Base-by-base conservation (phyloP, 2,797 vertebrate genomes). In the Malacoctenus gilli region DNA sequence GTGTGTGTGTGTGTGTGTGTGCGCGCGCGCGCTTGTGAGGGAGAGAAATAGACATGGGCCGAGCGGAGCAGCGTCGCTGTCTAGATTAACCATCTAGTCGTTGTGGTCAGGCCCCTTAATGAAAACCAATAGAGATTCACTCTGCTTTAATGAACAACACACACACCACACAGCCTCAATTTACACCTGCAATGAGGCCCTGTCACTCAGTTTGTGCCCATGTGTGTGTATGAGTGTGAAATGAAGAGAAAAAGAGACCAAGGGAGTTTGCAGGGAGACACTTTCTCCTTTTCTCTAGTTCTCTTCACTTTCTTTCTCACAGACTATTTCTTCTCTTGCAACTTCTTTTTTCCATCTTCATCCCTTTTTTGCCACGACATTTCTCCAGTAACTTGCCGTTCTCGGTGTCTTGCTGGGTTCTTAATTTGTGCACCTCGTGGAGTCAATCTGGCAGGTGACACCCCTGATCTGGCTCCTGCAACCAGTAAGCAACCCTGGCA, bases 71-170 rank as follows among this genome's bases (percentile, higher is more conserved):
- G 70, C 36, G 36, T 77, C 88, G 93, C 92, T 94, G 88, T 92
- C 94, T 94, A 94, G 95, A 96, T 97, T 96, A 97, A 93, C 93
- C 92, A 93, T 93, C 85, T 84, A 75, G 82, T 86, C 77, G 54
- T 75, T 81, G 54, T 84, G 84, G 81, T 90, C 94, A 92, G 79
- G 85, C 82, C 87, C 79, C 75, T 93, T 98, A 98, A 98, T 98
- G 94, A 95, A 98, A 96, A 94, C 93, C 95, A 97, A 96, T 95
- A 93, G 93, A 94, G 95, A 95, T 96, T 95, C 95, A 95, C 94
- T 93, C 93, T 88, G 87, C 95, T 94, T 95, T 98, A 99, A 98
- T 98, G 95, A 97, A 94, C 91, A 94, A 94, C 95, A 95, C 93
- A 94, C 93, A 89, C 93, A 94, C 94, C 92, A 93, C 93, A 94